Percentiles rank a stretch among this genome's conserved stretches.
phyloP scores from a whole-genome alignment of 2,888 invertebrate genomes.

The Archips xylosteana region DNA sequence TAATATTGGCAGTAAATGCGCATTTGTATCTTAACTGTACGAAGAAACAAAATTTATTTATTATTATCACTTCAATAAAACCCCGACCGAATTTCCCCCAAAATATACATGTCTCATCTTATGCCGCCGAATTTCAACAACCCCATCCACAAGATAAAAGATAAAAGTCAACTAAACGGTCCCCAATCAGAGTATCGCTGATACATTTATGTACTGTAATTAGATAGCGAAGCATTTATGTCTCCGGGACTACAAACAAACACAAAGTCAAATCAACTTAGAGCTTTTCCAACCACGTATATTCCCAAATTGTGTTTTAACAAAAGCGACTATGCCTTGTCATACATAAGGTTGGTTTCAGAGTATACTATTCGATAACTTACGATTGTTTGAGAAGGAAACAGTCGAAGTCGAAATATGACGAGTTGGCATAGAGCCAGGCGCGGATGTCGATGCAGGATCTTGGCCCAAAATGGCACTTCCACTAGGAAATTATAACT shows the following conservation, averaged over 20 bases:
- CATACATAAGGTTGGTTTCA: not conserved
- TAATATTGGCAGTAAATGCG: not conserved
- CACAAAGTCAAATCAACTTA: not conserved
- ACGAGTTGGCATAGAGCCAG: conserved; percentile 21
- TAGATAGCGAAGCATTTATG: conserved; percentile 20
- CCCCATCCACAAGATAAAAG: conserved; percentile 5
- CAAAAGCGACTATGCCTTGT: not conserved
- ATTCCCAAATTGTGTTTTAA: not conserved
- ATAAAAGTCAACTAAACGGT: conserved; percentile 22
- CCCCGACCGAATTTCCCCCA: not conserved
- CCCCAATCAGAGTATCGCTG: conserved; percentile 25
- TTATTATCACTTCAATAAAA: not conserved
- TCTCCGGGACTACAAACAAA: conserved; percentile 5
- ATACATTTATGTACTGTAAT: conserved; percentile 26
- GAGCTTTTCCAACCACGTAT: not conserved
- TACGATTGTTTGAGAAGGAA: not conserved
- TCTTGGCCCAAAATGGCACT: conserved; percentile 29
- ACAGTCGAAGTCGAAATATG: conserved; percentile 4
- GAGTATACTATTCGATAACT: not conserved
- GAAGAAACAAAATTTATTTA: not conserved
- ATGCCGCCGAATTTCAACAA: not conserved
- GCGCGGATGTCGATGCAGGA: conserved; percentile 14
- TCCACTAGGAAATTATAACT: conserved; percentile 28
- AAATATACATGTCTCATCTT: not conserved
- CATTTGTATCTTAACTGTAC: not conserved